Conservation (phyloP, 64 coral and sea anemone genomes). For the Pocillopora damicornis region DNA sequence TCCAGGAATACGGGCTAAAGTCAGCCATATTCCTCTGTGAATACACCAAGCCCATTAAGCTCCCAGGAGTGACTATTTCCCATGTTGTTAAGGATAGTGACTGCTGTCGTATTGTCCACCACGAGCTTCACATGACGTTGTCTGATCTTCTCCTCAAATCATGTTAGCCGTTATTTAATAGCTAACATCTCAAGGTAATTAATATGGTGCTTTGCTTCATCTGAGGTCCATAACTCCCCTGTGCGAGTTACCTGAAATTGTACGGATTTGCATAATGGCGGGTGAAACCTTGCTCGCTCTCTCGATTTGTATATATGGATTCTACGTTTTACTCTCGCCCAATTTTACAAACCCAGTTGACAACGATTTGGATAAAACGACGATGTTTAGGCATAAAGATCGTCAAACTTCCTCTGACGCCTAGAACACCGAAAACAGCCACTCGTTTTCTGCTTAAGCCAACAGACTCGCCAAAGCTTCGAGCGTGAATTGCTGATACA, state of each 20-base stretch:
- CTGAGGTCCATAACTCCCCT: slow-evolving; percentile 14
- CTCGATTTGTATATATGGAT: too few relatives aligned
- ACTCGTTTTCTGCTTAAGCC: too few relatives aligned
- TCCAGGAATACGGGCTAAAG: slow-evolving; percentile 42
- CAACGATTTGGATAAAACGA: too few relatives aligned
- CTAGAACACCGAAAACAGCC: too few relatives aligned
- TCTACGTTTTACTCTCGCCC: too few relatives aligned
- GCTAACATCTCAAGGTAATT: slow-evolving; percentile 37
- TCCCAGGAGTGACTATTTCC: slow-evolving; percentile 41
- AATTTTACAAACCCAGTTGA: too few relatives aligned
- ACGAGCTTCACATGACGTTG: slow-evolving; percentile 33
- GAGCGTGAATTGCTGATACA: too few relatives aligned
- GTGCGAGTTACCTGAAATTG: background rate
- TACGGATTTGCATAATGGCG: too few relatives aligned
- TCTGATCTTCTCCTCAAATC: slow-evolving; percentile 21
- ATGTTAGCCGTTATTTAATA: slow-evolving; percentile 33
- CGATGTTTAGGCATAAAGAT: too few relatives aligned
- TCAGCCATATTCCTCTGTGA: slow-evolving; percentile 57
- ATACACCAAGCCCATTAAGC: slow-evolving; percentile 51
- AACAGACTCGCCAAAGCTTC: too few relatives aligned
- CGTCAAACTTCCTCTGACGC: too few relatives aligned
- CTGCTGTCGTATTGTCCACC: slow-evolving; percentile 51
- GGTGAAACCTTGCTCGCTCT: too few relatives aligned
- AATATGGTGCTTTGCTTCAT: slow-evolving; percentile 43
- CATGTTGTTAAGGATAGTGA: slow-evolving; percentile 43